Evolutionary conservation across 2,888 invertebrate genomes (phyloP).

Genomic region (Salpingus planirostris): DNA sequence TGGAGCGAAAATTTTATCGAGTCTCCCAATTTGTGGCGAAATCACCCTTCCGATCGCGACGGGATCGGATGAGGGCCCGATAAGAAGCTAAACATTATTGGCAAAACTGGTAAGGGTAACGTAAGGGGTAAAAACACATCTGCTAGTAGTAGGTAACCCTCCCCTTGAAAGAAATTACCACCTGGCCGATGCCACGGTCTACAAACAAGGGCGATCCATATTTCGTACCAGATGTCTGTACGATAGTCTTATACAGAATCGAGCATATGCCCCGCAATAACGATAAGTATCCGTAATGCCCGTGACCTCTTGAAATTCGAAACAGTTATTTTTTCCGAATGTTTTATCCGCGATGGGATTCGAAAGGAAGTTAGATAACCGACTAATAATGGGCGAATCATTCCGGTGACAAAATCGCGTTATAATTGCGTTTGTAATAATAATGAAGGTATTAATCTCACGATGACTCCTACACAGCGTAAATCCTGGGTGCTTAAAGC

Average conservation of each 20-base stretch:
- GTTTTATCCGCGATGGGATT: too few species aligned
- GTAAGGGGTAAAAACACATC: conserved; percentile 38
- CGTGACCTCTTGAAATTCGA: too few species aligned
- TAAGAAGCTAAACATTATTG: conserved; percentile 22
- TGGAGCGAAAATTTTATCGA: too few species aligned
- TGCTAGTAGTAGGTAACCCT: conserved; percentile 38
- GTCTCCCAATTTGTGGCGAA: too few species aligned
- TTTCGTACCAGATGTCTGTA: conserved; percentile 26
- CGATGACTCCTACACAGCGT: conserved; percentile 34
- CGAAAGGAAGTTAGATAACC: conserved; percentile 3
- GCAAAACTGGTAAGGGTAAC: conserved; percentile 22
- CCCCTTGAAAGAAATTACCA: conserved; percentile 42
- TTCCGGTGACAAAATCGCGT: neutral
- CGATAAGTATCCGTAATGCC: too few species aligned
- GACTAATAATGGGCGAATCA: neutral
- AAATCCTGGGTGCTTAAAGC: conserved; percentile 38
- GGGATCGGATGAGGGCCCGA: too few species aligned
- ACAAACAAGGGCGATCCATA: conserved; percentile 38
- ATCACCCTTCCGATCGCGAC: too few species aligned
- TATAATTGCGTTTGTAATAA: too few species aligned
- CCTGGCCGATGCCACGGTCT: conserved; percentile 42
- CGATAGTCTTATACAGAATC: conserved; percentile 2
- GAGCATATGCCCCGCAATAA: too few species aligned
- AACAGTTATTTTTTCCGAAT: too few species aligned
- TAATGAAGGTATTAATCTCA: conserved; percentile 14